Percentiles rank a stretch among this genome's conserved stretches.
Evolutionary conservation across 2,113 vertebrate species (phyloP).

Genomic region (Prunella himalayana): DNA sequence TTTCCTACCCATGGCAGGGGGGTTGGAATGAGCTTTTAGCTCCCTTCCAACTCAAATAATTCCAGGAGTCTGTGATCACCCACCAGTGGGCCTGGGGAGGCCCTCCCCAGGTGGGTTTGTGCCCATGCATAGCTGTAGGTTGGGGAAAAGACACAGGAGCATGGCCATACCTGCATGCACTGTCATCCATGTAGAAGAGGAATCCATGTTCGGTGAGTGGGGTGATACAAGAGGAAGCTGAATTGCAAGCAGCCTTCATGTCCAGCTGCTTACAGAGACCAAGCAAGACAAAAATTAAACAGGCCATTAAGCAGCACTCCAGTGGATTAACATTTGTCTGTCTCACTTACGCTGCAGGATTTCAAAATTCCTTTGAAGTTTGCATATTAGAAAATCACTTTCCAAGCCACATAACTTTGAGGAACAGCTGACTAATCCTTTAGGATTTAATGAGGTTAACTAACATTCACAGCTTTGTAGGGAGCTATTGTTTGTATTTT

Average conservation of each 20-base stretch:
- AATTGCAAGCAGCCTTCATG: not conserved
- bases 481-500: constrained; percentile 14
- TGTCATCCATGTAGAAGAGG: not conserved
- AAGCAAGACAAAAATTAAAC: constrained; percentile 36
- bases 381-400: constrained; percentile 69
- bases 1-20: not conserved
- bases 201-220: fast-evolving
- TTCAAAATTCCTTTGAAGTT: constrained; percentile 71
- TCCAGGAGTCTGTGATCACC: not conserved
- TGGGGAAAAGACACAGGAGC: not conserved
- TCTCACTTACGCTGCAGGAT: constrained; percentile 43
- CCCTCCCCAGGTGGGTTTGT: not conserved
- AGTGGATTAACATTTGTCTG: constrained; percentile 56
- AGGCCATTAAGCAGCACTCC: constrained; percentile 51
- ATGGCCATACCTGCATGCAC: not conserved
- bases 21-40: not conserved
- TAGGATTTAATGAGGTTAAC: constrained; percentile 62
- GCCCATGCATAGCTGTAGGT: fast-evolving
- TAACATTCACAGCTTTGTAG: not conserved
- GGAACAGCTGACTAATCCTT: constrained; percentile 61
- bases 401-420: constrained; percentile 37
- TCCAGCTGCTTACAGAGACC: not conserved
- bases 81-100: no score
- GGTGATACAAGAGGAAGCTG: not conserved
- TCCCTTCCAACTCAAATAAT: not conserved